A percentile compares a stretch with the other conserved stretches of the same genome.
These are phyloP conservation scores for Oasisia sp. DNA, from an alignment of 2,888 invertebrate species.

Conservation along the genomic window DNA sequence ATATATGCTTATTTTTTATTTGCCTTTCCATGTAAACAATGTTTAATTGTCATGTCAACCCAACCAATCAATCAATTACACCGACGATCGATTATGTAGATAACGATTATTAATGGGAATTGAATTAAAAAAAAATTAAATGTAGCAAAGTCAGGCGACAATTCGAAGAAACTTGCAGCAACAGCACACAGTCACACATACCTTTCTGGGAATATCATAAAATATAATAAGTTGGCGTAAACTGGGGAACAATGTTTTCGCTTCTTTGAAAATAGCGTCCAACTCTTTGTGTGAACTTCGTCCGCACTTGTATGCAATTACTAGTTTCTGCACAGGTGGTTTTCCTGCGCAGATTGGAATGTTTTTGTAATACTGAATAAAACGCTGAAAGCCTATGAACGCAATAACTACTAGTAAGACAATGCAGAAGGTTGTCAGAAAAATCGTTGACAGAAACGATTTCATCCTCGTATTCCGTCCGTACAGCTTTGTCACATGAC, in stretches of 20 bases:
- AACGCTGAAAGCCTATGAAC: background rate
- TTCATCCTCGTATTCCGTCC: constrained; percentile 4
- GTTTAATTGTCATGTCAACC: too few relatives aligned
- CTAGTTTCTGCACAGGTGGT: background rate
- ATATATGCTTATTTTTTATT: too few relatives aligned
- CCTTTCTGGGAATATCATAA: background rate
- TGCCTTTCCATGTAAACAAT: too few relatives aligned
- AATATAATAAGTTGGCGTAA: background rate
- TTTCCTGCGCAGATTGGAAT: background rate
- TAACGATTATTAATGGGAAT: background rate
- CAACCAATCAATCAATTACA: too few relatives aligned
- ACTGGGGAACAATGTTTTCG: background rate
- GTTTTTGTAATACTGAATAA: background rate
- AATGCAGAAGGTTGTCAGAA: background rate
- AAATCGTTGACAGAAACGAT: background rate
- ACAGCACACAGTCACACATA: background rate
- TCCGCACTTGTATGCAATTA: background rate
- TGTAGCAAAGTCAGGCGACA: background rate
- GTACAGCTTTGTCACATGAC: background rate
- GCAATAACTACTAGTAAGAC: background rate
- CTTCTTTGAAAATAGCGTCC: constrained; percentile 12
- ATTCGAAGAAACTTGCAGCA: background rate
- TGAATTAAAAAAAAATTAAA: background rate
- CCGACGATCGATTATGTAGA: background rate
- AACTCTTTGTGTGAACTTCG: constrained; percentile 17